Evolutionary conservation across 2,113 vertebrate genomes (phyloP), one percentile per base, ranked within the genome.

Genomic region (Ciconia boyciana): DNA sequence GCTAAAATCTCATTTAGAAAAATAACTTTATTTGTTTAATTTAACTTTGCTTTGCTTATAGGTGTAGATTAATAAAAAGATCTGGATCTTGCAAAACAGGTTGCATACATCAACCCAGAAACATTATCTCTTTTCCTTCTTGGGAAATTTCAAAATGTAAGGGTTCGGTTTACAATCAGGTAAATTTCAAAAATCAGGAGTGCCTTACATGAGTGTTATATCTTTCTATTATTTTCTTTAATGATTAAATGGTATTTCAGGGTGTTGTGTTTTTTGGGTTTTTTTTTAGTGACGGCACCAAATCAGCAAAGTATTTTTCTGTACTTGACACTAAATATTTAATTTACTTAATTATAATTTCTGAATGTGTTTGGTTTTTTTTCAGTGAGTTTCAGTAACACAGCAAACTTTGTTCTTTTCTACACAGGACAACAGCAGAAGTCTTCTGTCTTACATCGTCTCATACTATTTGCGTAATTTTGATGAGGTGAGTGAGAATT

Each of bases 401-500:
- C 24, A 39, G 6, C 10, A 68, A 75, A 83, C 8, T 54, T 93
- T 71, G 36, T 96, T 61, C 96, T 90, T 95, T 90, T 79, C 96
- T 92, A 95, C 97, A 97, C 97, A 99, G 99, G 99, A 99, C 95
- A 99, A 99, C 95, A 98, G 97, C 91, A 98, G 98, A 92, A 99
- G 99, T 97, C 99, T 99, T 91, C 97, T 99, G 16, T 98, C 98
- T 4, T 99, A 99, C 54, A 99, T 99, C 17, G 99, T 99, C 32
- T 98, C 99, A 0, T 99, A 99, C 96, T 99, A 99, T 97, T 98
- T 99, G 77, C 98, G 98, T 85, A 99, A 99, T 97, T 99, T 99
- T 96, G 99, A 99, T 96, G 98, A 99, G 99, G 99, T 99, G 94
- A 97, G 97, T 97, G 22, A 97, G 97, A 97, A 97, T 98, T 89